Percentiles rank a stretch among this genome's conserved stretches.
phyloP scores from a whole-genome alignment of 2,113 vertebrate species.

The Prolemur simus region DNA sequence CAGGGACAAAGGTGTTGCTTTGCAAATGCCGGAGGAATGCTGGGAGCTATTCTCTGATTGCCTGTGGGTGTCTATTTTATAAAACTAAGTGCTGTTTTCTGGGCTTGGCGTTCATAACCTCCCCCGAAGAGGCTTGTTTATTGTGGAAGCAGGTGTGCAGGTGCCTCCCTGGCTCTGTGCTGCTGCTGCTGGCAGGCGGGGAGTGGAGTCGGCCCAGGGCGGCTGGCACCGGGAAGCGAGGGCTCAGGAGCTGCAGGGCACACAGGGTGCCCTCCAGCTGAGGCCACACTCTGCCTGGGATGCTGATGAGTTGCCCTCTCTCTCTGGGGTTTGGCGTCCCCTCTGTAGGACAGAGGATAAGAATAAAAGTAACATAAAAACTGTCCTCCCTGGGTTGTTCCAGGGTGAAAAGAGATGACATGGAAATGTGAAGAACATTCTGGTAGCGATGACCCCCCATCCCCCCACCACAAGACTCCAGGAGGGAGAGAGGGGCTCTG shows the following conservation, averaged over 20 bases:
- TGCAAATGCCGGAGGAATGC: rapidly evolving
- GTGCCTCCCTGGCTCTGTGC: neutral
- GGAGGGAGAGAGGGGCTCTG: rapidly evolving
- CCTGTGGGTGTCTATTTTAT: neutral
- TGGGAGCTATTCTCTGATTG: rapidly evolving
- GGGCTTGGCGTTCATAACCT: neutral
- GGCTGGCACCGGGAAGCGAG: neutral
- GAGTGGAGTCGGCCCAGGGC: neutral
- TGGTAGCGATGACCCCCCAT: rapidly evolving
- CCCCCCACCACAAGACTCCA: too few species aligned
- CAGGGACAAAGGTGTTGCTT: neutral
- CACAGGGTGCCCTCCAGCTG: neutral
- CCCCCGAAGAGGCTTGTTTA: neutral
- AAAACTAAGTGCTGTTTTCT: neutral
- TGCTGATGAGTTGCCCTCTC: rapidly evolving
- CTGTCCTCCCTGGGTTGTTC: rapidly evolving
- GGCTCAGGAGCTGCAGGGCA: neutral
- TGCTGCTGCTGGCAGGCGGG: neutral
- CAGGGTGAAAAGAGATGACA: rapidly evolving
- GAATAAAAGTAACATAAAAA: rapidly evolving
- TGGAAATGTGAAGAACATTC: rapidly evolving
- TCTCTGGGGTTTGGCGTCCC: rapidly evolving
- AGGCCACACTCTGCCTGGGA: neutral
- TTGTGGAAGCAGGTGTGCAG: neutral
- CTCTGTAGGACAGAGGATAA: too few species aligned